These are phyloP conservation scores for Diadromus collaris DNA, from an alignment of 2,888 invertebrate species.

Conservation along the genomic window DNA sequence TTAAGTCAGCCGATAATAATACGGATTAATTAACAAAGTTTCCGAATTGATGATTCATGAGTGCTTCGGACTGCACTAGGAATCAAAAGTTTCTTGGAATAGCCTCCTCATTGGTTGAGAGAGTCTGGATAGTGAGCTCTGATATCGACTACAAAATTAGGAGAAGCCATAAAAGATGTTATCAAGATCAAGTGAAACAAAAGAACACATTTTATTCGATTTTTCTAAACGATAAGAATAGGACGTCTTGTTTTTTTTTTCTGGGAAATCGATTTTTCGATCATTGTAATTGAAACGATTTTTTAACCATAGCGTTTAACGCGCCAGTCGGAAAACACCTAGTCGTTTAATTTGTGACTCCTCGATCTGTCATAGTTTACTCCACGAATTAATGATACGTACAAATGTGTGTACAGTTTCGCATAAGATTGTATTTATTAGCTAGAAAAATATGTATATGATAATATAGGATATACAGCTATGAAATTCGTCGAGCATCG, in stretches of 20 bases:
- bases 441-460: slow-evolving; percentile 32
- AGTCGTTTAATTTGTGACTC: background rate
- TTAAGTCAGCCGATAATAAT: background rate
- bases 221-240: background rate
- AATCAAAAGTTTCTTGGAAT: background rate
- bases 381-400: slow-evolving; percentile 33
- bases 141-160: background rate
- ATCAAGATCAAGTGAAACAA: background rate
- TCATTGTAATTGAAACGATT: too few relatives aligned
- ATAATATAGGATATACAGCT: background rate
- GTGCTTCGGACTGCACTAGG: background rate
- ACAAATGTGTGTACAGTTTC: slow-evolving; percentile 36
- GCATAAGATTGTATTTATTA: slow-evolving; percentile 50
- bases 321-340: background rate
- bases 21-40: background rate
- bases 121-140: background rate
- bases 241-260: slow-evolving; percentile 1
- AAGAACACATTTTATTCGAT: background rate
- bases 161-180: background rate
- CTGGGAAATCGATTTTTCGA: background rate
- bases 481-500: background rate
- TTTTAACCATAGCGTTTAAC: too few relatives aligned
- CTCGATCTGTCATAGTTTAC: slow-evolving; percentile 32
- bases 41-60: background rate
- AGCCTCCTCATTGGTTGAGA: background rate